Percentiles rank a stretch among this genome's conserved stretches.
Conservation (phyloP, 2,113 vertebrate species). For the Hemibates koningsi region DNA sequence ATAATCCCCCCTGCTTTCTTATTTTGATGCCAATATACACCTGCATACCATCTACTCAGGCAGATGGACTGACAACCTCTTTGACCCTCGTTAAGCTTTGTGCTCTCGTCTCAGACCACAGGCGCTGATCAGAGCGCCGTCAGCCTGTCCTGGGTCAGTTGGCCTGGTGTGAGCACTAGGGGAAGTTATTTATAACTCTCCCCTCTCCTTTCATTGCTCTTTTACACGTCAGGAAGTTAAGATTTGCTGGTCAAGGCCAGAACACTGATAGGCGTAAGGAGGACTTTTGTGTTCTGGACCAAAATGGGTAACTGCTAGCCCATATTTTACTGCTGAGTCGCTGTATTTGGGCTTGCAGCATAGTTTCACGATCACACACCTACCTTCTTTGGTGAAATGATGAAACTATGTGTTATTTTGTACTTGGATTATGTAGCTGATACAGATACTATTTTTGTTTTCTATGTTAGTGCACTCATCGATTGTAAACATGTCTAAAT, state of each 20-base stretch:
- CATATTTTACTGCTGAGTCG: background rate
- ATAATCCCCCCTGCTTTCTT: background rate
- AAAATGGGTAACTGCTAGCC: constrained; percentile 5
- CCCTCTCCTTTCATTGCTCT: constrained; percentile 52
- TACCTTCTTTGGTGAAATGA: background rate
- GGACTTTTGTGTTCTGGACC: constrained; percentile 38
- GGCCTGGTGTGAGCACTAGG: constrained; percentile 39
- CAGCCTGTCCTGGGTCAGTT: constrained; percentile 58
- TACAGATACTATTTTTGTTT: background rate
- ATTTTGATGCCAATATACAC: background rate
- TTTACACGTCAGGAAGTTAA: constrained; percentile 57
- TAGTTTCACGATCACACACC: background rate
- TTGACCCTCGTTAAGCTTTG: background rate
- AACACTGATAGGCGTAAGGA: constrained; percentile 35
- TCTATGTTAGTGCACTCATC: background rate
- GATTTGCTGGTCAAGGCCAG: constrained; percentile 53
- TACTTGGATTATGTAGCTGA: background rate
- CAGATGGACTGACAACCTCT: background rate
- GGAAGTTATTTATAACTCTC: constrained; percentile 58
- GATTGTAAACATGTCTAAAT: background rate
- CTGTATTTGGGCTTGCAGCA: background rate
- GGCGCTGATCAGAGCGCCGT: constrained; percentile 42
- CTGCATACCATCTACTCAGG: background rate
- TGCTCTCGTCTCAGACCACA: constrained; percentile 23
- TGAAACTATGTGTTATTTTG: background rate